Evolutionary conservation across 2,113 vertebrate species (phyloP), one percentile per base, ranked within the genome.

Genomic region (Malaclemys terrapin): DNA sequence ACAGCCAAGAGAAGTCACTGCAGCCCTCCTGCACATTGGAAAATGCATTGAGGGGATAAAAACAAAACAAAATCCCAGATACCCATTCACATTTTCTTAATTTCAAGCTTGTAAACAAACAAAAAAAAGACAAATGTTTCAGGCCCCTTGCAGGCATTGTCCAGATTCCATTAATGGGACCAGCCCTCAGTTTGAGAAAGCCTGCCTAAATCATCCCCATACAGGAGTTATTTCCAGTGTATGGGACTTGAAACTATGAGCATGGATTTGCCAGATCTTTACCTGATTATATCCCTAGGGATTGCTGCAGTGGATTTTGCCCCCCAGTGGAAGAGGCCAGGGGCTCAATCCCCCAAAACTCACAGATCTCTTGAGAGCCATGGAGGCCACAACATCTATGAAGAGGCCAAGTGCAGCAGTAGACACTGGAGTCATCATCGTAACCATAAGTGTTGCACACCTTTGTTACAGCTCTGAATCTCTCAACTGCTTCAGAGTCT

Each of bases 281-380:
- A 47, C 27, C 29, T 29, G 38, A 83, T 57, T 10, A 27, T 27
- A 27, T 27, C 24, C 25, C 56, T 27, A 57, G 25, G 56, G 56
- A 57, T 2, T 57, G 25, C 56, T 27, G 31, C 53, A 22, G 65
- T 69, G n/a, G 35, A 75, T n/a, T 20, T 20, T 31, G 25, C 82
- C 13, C 2, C 1, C 16, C 4, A 0, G 35, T 27, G 50, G n/a
- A 53, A 69, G 0, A 7, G 13, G 45, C 62, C 93, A 52, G 5
- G 2, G 0, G 0, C 29, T 14, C 56, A 27, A 57, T 27, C 56
- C 56, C 56, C 10, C 5, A 27, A 57, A 56, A 57, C 4, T 57
- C 56, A 57, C 56, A 57, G 56, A 27, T 27, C 25, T 57, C 56
- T 57, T 57, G 56, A 27, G 25, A 57, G 24, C 10, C 56, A 57